A percentile compares a stretch with the other conserved stretches of the same genome.
Conservation (phyloP, 2,888 invertebrate genomes). For the Chirona hameri region DNA sequence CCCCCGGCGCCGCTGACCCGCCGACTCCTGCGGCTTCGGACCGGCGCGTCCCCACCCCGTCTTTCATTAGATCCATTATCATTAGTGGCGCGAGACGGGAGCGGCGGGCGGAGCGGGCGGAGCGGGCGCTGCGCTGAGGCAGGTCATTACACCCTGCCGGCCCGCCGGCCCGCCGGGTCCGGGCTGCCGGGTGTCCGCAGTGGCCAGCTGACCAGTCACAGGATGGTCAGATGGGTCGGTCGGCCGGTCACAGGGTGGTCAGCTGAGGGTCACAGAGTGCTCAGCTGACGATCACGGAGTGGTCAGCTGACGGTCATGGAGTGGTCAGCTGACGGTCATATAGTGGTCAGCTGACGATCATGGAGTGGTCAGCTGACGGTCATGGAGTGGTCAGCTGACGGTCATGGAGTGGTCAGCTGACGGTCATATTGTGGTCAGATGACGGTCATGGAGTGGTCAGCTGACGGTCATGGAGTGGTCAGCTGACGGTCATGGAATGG, state of each 20-base stretch:
- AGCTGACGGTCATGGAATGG: too few relatives aligned
- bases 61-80: constrained; percentile 27
- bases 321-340: too few relatives aligned
- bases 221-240: not conserved
- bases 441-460: too few relatives aligned
- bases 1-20: constrained; percentile 32
- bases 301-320: too few relatives aligned
- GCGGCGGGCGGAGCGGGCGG: not conserved
- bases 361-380: too few relatives aligned
- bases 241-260: not conserved
- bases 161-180: not conserved
- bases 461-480: too few relatives aligned
- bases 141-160: not conserved
- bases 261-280: too few relatives aligned
- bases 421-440: too few relatives aligned
- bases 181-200: not conserved
- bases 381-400: too few relatives aligned
- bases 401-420: too few relatives aligned
- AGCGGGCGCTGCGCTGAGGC: not conserved
- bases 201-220: not conserved
- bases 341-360: too few relatives aligned
- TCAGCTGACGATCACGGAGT: too few relatives aligned
- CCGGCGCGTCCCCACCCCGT: constrained; percentile 27
- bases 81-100: constrained; percentile 27
- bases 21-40: constrained; percentile 36